Conservation (phyloP, 2,797 vertebrate genomes). For the Euthynnus affinis region DNA sequence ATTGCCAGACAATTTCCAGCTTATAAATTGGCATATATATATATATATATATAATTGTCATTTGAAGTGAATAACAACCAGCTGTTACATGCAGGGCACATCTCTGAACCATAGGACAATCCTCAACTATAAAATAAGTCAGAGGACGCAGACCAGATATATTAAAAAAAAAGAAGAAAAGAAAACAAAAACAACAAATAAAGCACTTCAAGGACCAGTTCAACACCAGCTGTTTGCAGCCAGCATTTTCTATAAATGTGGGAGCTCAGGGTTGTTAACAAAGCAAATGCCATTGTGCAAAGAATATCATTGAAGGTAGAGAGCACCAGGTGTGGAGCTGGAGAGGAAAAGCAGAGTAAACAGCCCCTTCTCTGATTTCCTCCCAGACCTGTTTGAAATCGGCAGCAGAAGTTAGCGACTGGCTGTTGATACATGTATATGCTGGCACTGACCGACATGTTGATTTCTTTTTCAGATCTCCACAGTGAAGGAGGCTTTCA, state of each 20-base stretch:
- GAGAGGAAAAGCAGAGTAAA: conserved; percentile 31
- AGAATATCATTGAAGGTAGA: conserved; percentile 57
- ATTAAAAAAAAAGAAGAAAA: neutral
- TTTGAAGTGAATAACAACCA: conserved; percentile 12
- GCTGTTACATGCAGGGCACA: neutral
- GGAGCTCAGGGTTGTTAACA: conserved; percentile 41
- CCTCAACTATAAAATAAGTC: conserved; percentile 12
- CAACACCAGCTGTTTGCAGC: conserved; percentile 55
- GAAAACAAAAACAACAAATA: conserved; percentile 4
- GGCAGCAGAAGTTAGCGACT: conserved; percentile 1
- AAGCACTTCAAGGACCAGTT: conserved; percentile 66
- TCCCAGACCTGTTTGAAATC: neutral
- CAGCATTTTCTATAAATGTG: conserved; percentile 32
- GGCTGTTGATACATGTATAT: neutral
- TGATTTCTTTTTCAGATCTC: conserved; percentile 89
- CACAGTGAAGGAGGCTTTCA: conserved; percentile 96
- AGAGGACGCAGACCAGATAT: neutral
- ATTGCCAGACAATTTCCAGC: neutral
- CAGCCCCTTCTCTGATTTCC: conserved; percentile 14
- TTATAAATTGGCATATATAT: neutral
- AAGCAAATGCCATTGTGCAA: conserved; percentile 42
- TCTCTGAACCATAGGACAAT: conserved; percentile 13
- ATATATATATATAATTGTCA: no score
- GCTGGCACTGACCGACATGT: neutral
- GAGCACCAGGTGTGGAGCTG: conserved; percentile 50